Percentiles rank a stretch among this genome's conserved stretches.
These are phyloP conservation scores for Nasalis larvatus DNA, from an alignment of 2,113 vertebrate species.

Conservation along the genomic window DNA sequence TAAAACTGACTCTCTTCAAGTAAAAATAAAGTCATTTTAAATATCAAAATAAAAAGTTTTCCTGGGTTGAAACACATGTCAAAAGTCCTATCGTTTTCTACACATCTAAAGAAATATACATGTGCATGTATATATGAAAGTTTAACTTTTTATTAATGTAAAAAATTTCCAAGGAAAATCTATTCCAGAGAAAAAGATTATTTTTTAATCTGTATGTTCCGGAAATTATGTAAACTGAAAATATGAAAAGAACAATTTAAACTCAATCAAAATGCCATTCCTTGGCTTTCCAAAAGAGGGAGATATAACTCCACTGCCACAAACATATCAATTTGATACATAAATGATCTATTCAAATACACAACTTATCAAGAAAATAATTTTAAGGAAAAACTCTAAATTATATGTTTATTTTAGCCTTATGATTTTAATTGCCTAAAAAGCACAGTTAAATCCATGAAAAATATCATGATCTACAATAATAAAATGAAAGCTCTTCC, in stretches of 20 bases:
- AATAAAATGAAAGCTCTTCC: neutral
- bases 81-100: neutral
- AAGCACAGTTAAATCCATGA: slow-evolving; percentile 51
- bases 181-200: neutral
- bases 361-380: slow-evolving; percentile 37
- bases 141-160: neutral
- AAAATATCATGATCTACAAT: slow-evolving; percentile 49
- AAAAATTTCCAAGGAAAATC: neutral
- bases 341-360: slow-evolving; percentile 3
- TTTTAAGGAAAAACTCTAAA: slow-evolving; percentile 46
- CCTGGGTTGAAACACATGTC: neutral
- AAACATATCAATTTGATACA: neutral
- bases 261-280: slow-evolving; percentile 61
- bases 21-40: neutral
- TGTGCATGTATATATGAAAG: neutral
- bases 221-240: neutral
- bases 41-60: neutral
- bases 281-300: slow-evolving; percentile 85
- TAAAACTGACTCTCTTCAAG: neutral
- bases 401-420: slow-evolving; percentile 52
- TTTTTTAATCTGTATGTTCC: neutral
- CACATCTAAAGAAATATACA: neutral
- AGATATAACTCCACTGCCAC: slow-evolving; percentile 78
- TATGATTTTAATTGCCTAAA: slow-evolving; percentile 64
- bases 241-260: neutral